A percentile compares a stretch with the other conserved stretches of the same genome.
These are phyloP conservation scores for Sminthurides aquaticus DNA, from an alignment of 2,888 invertebrate species.

Conservation along the genomic window DNA sequence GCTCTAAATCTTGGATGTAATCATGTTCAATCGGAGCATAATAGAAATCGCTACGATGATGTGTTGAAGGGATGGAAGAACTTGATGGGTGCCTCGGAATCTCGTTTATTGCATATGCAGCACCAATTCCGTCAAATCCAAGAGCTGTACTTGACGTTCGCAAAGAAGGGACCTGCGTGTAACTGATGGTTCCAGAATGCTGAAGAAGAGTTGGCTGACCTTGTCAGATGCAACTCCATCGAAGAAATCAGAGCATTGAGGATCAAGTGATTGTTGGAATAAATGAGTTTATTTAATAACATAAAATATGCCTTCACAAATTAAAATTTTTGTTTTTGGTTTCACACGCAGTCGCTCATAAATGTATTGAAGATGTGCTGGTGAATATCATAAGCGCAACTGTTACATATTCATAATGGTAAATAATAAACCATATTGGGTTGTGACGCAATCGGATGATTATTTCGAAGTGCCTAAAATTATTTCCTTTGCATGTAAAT, in stretches of 20 bases:
- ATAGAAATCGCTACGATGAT: conserved; percentile 30
- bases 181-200: conserved; percentile 99
- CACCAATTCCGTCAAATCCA: conserved; percentile 98
- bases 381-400: too few relatives aligned
- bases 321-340: too few relatives aligned
- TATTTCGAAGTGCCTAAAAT: too few relatives aligned
- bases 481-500: too few relatives aligned
- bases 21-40: conserved; percentile 33
- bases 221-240: conserved; percentile 97
- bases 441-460: too few relatives aligned
- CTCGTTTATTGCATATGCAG: conserved; percentile 87
- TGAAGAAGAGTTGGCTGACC: conserved; percentile 98
- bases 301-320: too few relatives aligned
- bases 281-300: too few relatives aligned
- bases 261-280: too few relatives aligned
- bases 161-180: conserved; percentile 99
- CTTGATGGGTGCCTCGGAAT: conserved; percentile 82
- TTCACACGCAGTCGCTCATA: too few relatives aligned
- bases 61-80: conserved; percentile 69
- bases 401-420: too few relatives aligned
- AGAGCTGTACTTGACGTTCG: conserved; percentile 96
- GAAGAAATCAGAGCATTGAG: conserved; percentile 80
- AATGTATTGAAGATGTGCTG: too few relatives aligned
- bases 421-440: too few relatives aligned
- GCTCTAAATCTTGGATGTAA: conserved; percentile 65